These are phyloP conservation scores for Coracopsis vasa DNA, from an alignment of 2,113 vertebrate genomes.

Conservation along the genomic window DNA sequence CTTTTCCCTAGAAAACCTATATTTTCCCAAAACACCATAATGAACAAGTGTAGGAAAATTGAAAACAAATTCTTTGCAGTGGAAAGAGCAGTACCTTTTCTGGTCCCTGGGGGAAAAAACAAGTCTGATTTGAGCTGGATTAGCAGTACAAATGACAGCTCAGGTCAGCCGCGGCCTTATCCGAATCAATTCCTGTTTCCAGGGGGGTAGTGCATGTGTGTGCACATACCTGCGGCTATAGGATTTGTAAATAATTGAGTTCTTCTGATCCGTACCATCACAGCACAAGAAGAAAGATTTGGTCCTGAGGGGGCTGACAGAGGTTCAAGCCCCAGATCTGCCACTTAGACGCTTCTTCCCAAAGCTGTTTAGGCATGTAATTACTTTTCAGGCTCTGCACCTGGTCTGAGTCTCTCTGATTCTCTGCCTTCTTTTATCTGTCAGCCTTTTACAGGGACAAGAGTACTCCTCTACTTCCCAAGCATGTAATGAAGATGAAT, in stretches of 20 bases:
- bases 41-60: neutral
- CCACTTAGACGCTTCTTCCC: constrained; percentile 57
- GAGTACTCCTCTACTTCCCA: constrained; percentile 46
- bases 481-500: constrained; percentile 61
- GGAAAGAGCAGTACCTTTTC: neutral
- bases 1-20: neutral
- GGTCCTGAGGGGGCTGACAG: constrained; percentile 54
- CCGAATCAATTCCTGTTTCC: neutral
- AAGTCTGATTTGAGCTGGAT: constrained; percentile 23
- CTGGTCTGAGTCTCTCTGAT: constrained; percentile 35
- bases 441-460: constrained; percentile 47
- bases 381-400: constrained; percentile 58
- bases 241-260: constrained; percentile 58
- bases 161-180: neutral
- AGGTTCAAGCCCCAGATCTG: constrained; percentile 66
- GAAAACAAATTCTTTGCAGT: neutral
- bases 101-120: neutral
- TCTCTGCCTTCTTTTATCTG: constrained; percentile 58
- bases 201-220: neutral
- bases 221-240: neutral
- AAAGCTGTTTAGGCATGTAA: constrained; percentile 63
- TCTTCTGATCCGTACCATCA: neutral
- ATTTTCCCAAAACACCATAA: neutral
- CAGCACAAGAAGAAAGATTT: constrained; percentile 30
- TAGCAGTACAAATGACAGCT: neutral